These are phyloP conservation scores for Drosophila bocki DNA, from an alignment of 1,140 invertebrate species.

Conservation along the genomic window DNA sequence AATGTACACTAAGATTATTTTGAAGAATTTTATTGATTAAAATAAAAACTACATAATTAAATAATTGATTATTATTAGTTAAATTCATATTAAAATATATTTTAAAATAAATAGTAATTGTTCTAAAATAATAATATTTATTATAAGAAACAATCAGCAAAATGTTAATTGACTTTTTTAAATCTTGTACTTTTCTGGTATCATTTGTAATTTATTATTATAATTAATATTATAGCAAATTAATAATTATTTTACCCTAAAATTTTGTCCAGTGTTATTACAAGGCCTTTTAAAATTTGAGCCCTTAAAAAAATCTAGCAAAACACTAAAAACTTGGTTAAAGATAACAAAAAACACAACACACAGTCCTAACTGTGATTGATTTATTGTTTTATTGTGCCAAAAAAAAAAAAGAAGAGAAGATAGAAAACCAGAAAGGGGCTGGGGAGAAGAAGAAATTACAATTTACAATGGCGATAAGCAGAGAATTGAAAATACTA, in stretches of 20 bases:
- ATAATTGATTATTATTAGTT: too few relatives aligned
- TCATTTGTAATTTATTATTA: too few relatives aligned
- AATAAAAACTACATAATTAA: neutral
- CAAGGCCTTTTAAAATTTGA: conserved; percentile 23
- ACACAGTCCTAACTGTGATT: conserved; percentile 65
- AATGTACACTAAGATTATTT: conserved; percentile 14
- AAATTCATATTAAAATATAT: too few relatives aligned
- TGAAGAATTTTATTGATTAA: neutral
- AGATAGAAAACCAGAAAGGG: conserved; percentile 28
- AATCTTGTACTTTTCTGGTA: too few relatives aligned
- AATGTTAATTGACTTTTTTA: too few relatives aligned
- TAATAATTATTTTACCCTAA: neutral
- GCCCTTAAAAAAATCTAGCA: conserved; percentile 59
- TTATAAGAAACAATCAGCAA: too few relatives aligned
- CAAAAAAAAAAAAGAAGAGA: conserved; percentile 45
- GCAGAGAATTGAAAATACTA: conserved; percentile 48
- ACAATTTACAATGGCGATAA: conserved; percentile 68
- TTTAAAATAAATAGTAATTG: neutral
- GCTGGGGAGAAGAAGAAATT: conserved; percentile 19
- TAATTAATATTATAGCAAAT: neutral
- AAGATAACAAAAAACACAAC: conserved; percentile 64
- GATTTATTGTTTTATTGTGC: conserved; percentile 81
- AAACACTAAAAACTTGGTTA: conserved; percentile 72
- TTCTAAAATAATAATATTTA: too few relatives aligned
- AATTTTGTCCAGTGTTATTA: conserved; percentile 18